Percentiles rank a stretch among this genome's conserved stretches.
phyloP scores from a whole-genome alignment of 2,888 invertebrate species.

The Trissolcus japonicus region DNA sequence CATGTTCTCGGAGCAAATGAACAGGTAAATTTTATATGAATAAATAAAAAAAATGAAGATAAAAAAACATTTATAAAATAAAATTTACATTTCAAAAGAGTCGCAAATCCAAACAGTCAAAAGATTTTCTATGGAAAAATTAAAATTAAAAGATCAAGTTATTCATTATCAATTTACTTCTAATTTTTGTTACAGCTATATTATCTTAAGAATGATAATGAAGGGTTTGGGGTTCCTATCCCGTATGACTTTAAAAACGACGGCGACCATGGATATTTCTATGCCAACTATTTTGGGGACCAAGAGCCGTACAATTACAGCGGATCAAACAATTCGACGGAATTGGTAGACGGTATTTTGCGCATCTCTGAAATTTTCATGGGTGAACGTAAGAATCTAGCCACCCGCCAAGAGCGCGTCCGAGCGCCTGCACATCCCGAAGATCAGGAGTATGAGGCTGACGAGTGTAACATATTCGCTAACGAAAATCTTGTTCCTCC shows the following conservation, averaged over 20 bases:
- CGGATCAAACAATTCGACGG: background rate
- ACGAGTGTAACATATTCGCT: too few relatives aligned
- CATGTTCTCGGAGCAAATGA: slow-evolving; percentile 24
- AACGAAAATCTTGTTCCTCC: too few relatives aligned
- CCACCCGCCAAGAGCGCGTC: background rate
- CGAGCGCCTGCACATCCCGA: too few relatives aligned
- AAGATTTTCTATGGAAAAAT: too few relatives aligned
- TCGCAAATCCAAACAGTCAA: too few relatives aligned
- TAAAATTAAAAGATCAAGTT: background rate
- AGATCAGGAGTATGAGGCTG: too few relatives aligned
- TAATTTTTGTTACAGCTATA: background rate
- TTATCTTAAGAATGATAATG: background rate
- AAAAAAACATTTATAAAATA: too few relatives aligned
- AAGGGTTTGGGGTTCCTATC: slow-evolving; percentile 9
- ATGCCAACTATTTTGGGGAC: slow-evolving; percentile 10
- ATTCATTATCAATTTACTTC: background rate
- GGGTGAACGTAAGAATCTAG: slow-evolving; percentile 8
- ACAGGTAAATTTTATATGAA: slow-evolving; percentile 2
- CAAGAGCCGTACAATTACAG: slow-evolving; percentile 2
- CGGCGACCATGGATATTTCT: background rate
- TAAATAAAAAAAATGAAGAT: background rate
- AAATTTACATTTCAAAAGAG: too few relatives aligned
- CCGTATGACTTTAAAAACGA: slow-evolving; percentile 1
- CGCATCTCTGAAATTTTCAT: background rate
- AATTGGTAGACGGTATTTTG: background rate